phyloP scores from a whole-genome alignment of 2,888 invertebrate species.

The Malacosoma neustria region DNA sequence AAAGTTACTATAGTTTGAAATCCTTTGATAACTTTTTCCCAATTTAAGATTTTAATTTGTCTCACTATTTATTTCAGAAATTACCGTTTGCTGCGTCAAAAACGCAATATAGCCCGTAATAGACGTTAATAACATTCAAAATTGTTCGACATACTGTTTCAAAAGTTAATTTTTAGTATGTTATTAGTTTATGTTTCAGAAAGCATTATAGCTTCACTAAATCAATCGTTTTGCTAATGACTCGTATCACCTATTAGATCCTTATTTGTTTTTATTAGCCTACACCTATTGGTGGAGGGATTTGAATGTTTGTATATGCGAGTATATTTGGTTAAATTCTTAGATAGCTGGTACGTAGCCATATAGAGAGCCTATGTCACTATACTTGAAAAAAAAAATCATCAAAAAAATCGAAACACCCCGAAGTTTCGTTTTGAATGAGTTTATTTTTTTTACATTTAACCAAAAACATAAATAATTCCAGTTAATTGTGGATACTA shows the following conservation, averaged over 20 bases:
- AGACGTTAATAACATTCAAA: neutral
- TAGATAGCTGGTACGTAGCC: no score
- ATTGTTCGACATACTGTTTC: neutral
- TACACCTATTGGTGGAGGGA: neutral
- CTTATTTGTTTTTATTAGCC: neutral
- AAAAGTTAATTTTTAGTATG: constrained; percentile 4
- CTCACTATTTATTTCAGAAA: neutral
- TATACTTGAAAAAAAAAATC: no score
- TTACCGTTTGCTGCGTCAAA: neutral
- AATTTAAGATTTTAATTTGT: neutral
- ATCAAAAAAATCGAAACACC: no score
- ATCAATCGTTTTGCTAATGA: constrained; percentile 61
- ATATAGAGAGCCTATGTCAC: no score
- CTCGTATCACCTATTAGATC: constrained; percentile 38
- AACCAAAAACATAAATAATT: no score
- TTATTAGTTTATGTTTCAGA: constrained; percentile 46
- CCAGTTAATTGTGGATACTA: no score
- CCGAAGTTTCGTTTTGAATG: no score
- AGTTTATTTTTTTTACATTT: no score
- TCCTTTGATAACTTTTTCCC: neutral
- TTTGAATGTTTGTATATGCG: no score
- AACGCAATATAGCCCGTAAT: constrained; percentile 7
- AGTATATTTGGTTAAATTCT: no score
- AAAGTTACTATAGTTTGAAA: no score
- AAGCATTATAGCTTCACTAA: constrained; percentile 57